Evolutionary conservation across 64 coral and sea anemone species (phyloP), one percentile per base, ranked within the genome.

Genomic region (Porites australiensis): DNA sequence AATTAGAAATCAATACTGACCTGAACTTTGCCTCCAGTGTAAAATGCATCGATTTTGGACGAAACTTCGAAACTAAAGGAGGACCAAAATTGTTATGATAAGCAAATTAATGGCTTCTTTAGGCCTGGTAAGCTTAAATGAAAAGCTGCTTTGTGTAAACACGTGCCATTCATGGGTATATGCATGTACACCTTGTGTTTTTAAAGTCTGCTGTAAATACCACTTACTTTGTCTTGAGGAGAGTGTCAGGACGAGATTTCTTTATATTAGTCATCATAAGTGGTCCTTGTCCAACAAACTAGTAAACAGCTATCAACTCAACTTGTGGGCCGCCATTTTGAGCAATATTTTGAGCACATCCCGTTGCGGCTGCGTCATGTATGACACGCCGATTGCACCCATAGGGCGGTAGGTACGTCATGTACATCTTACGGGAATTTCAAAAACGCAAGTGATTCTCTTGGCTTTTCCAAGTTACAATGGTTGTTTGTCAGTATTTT

Each of bases 11-110:
- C 50, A 54, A 70, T 78, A 4, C 85, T 20, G 87, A 98, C 97
- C 97, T 96, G 91, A 79, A 96, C 88, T 94, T 98, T 98, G 15
- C 97, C 97, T 15, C 97, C 97, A 89, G 97, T 98, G 54, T 98
- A 98, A 67, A 98, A 91, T 15, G 97, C 91, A 79, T 96, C 97
- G 54, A 96, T 90, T 77, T 96, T 98, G n/a, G 97, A 93, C 3
- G 82, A 70, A 19, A 98, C 72, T 50, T 94, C 94, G 88, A 90
- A 98, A 66, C 97, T 98, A 75, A 68, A 85, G 48, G 62, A 20
- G 59, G 15, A 70, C 16, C 14, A 10, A 9, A 6, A 12, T 5
- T 48, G 2, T 20, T 45, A 1, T 27, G 37, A 12, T 9, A 2
- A 57, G 2, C 7, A 57, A 57, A 57, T 37, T 37, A 37, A 37